Evolutionary conservation across 2,113 vertebrate species (phyloP).

Genomic region (Silurus meridionalis): DNA sequence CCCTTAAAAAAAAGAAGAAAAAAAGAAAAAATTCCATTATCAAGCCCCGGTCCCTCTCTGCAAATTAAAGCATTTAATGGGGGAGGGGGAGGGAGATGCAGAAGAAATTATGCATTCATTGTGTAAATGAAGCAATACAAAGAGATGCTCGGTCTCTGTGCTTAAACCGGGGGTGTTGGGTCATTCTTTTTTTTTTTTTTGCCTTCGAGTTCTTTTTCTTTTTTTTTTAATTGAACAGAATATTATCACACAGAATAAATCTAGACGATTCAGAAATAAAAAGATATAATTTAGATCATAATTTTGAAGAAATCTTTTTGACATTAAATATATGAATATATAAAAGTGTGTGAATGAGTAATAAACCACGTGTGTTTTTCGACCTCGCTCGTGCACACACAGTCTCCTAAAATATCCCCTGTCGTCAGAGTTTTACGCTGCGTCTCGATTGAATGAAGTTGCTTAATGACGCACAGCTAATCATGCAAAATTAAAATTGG

Average conservation of each 20-base stretch:
- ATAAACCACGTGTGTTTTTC: slow-evolving; percentile 11
- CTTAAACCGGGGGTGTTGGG: slow-evolving; percentile 67
- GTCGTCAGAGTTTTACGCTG: slow-evolving; percentile 84
- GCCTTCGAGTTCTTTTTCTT: neutral
- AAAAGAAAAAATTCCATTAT: slow-evolving; percentile 81
- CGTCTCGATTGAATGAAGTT: slow-evolving; percentile 86
- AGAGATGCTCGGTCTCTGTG: slow-evolving; percentile 78
- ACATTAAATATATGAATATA: slow-evolving; percentile 15
- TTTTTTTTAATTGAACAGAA: neutral
- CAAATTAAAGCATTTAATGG: slow-evolving; percentile 90
- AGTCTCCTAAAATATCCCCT: slow-evolving; percentile 87
- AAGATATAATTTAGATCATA: neutral
- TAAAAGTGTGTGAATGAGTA: slow-evolving; percentile 62
- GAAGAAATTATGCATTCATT: slow-evolving; percentile 83
- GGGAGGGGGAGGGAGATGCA: slow-evolving; percentile 65
- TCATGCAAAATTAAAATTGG: slow-evolving; percentile 99
- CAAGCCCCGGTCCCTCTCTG: slow-evolving; percentile 89
- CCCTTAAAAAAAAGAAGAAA: slow-evolving; percentile 49
- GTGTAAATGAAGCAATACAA: slow-evolving; percentile 92
- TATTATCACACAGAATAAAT: neutral
- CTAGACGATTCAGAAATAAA: neutral
- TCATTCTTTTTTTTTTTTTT: slow-evolving; percentile 67
- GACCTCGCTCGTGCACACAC: slow-evolving; percentile 41
- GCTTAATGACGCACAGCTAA: slow-evolving; percentile 99
- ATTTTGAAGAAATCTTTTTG: slow-evolving; percentile 22